These are phyloP conservation scores for Chrysolina americana DNA, from an alignment of 2,888 invertebrate species.

Conservation along the genomic window DNA sequence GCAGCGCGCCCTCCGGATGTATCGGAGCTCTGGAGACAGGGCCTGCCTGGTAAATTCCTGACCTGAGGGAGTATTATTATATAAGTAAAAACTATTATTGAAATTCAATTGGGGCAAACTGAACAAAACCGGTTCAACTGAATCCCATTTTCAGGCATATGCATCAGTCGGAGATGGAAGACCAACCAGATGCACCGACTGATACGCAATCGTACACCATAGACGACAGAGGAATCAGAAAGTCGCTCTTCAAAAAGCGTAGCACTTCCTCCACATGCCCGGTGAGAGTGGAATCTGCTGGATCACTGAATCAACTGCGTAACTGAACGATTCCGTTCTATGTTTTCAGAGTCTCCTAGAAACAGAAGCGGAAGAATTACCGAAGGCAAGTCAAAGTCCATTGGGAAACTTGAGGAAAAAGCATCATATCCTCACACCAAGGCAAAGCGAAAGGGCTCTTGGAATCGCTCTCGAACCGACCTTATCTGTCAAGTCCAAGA, in stretches of 20 bases:
- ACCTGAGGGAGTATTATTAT: too few relatives aligned
- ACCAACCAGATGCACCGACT: slow-evolving; percentile 74
- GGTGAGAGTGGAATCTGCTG: slow-evolving; percentile 69
- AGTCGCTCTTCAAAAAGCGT: slow-evolving; percentile 88
- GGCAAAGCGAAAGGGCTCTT: slow-evolving; percentile 87
- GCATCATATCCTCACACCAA: slow-evolving; percentile 83
- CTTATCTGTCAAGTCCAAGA: slow-evolving; percentile 70
- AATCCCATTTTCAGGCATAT: slow-evolving; percentile 74
- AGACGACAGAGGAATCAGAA: slow-evolving; percentile 84
- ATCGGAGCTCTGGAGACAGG: too few relatives aligned
- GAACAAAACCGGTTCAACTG: not conserved
- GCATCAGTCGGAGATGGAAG: slow-evolving; percentile 79
- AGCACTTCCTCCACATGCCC: slow-evolving; percentile 92
- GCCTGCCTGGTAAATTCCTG: too few relatives aligned
- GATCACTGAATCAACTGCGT: not conserved
- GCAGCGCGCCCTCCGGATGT: too few relatives aligned
- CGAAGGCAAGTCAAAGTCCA: slow-evolving; percentile 84
- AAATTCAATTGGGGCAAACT: too few relatives aligned
- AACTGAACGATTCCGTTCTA: slow-evolving; percentile 27
- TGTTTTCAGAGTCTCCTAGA: slow-evolving; percentile 81
- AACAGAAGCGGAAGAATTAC: slow-evolving; percentile 83
- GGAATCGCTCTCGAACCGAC: slow-evolving; percentile 72
- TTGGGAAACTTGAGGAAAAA: slow-evolving; percentile 82
- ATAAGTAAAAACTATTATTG: too few relatives aligned
- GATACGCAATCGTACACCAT: slow-evolving; percentile 77